These are phyloP conservation scores for Parnassius apollo DNA, from an alignment of 2,888 invertebrate genomes.

Conservation along the genomic window DNA sequence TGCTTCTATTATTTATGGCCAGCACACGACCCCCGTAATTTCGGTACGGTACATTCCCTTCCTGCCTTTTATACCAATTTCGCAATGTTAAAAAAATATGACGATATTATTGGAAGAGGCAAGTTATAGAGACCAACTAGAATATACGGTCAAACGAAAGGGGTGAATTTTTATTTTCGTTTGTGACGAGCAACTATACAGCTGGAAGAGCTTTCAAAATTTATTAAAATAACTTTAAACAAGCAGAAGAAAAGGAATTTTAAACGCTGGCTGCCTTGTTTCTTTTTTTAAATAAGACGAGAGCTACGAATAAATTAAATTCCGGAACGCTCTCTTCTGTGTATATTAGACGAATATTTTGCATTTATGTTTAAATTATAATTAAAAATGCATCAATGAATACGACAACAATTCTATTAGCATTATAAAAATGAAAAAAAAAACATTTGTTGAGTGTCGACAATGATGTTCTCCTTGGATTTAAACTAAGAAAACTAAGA, in stretches of 20 bases:
- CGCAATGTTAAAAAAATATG: constrained; percentile 76
- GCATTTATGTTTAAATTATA: constrained; percentile 13
- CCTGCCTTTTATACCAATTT: constrained; percentile 72
- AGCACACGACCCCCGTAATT: constrained; percentile 70
- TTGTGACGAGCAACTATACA: constrained; percentile 31
- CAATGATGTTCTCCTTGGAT: no score
- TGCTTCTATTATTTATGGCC: constrained; percentile 76
- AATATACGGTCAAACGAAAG: constrained; percentile 64
- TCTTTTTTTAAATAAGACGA: constrained; percentile 33
- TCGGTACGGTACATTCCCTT: constrained; percentile 68
- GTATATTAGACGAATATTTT: constrained; percentile 36
- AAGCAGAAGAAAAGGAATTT: constrained; percentile 31
- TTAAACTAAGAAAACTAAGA: no score
- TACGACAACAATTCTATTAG: constrained; percentile 20
- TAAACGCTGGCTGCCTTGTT: constrained; percentile 31
- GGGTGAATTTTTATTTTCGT: constrained; percentile 54
- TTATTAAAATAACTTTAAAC: constrained; percentile 32
- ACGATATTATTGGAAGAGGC: constrained; percentile 74
- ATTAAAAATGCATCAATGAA: constrained; percentile 13
- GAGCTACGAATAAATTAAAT: constrained; percentile 59
- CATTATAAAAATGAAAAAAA: constrained; percentile 32
- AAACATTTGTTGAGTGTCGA: no score
- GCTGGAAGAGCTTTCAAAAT: constrained; percentile 30
- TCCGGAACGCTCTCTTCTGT: constrained; percentile 40
- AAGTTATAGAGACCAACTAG: constrained; percentile 55